Evolutionary conservation across 2,888 invertebrate genomes (phyloP), one percentile per base, ranked within the genome.

Genomic region (Melieria crassipennis): DNA sequence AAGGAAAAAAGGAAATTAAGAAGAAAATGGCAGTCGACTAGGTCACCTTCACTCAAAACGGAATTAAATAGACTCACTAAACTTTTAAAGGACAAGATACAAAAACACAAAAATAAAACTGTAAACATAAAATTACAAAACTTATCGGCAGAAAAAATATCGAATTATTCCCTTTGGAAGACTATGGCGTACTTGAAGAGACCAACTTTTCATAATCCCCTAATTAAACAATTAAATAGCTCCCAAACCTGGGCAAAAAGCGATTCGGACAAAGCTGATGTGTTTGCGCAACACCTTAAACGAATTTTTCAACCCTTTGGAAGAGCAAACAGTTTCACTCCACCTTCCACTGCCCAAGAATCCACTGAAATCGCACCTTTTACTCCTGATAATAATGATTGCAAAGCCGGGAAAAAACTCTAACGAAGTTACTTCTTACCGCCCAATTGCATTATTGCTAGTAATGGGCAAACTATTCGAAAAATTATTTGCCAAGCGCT

Each of bases 21-120:
- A 56, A 56, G 13, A 13, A 10, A n/a, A n/a, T 56, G 56, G 56
- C 56, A 56, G 11, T 10, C 50, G 11, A 50, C 50, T 10, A 50
- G 50, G 11, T 50, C 11, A 11, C 50, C 50, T 10, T 11, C 50
- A 10, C 11, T 50, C 9, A 11, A 50, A 50, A 50, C 50, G 9
- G 50, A 50, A 50, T 11, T 50, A 7, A 50, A 50, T 11, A 7
- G 11, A n/a, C 56, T 56, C 7, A n/a, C n/a, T 56, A 56, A 56
- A 56, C 9, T 56, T 7, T 13, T 56, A 7, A 56, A 56, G 3
- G 13, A 56, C 56, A 56, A 10, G 1, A 56, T 56, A 56, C 10
- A 56, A 7, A 13, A 56, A 56, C 56, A 56, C 13, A 56, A n/a
- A 56, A 56, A 56, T 13, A 56, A 13, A 13, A 56, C 56, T n/a